Percentiles rank a stretch among this genome's conserved stretches.
These are phyloP conservation scores for Phymatocera aterrima DNA, from an alignment of 2,888 invertebrate species.

Conservation along the genomic window DNA sequence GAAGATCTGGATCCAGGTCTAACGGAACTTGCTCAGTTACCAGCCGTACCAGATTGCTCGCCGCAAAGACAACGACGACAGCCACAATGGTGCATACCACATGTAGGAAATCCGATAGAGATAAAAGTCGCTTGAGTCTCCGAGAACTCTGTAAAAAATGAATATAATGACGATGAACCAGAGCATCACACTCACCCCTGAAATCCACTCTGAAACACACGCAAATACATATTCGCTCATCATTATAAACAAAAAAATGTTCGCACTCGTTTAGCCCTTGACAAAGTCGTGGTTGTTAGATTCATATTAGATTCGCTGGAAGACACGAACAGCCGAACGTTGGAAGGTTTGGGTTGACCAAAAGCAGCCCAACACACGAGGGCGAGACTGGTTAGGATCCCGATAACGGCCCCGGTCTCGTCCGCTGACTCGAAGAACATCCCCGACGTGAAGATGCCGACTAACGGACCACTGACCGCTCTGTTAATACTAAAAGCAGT, in stretches of 20 bases:
- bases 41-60: slow-evolving; percentile 74
- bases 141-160: slow-evolving; percentile 39
- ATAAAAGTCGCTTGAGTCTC: slow-evolving; percentile 77
- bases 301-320: slow-evolving; percentile 56
- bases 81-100: slow-evolving; percentile 81
- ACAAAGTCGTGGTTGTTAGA: slow-evolving; percentile 15
- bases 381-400: slow-evolving; percentile 56
- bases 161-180: not conserved
- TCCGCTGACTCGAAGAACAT: slow-evolving; percentile 92
- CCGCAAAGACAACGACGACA: slow-evolving; percentile 76
- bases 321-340: slow-evolving; percentile 57
- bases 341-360: slow-evolving; percentile 60
- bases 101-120: slow-evolving; percentile 84
- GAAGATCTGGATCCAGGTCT: slow-evolving; percentile 78
- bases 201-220: not conserved
- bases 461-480: slow-evolving; percentile 89
- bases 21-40: slow-evolving; percentile 66
- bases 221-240: too few species aligned
- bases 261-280: slow-evolving; percentile 21
- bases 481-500: slow-evolving; percentile 90
- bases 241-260: too few species aligned
- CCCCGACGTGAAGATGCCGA: slow-evolving; percentile 91
- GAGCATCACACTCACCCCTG: not conserved
- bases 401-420: slow-evolving; percentile 66
- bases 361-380: slow-evolving; percentile 59